Conservation (phyloP, 2,797 vertebrate genomes). For the Gobionotothen gibberifrons region DNA sequence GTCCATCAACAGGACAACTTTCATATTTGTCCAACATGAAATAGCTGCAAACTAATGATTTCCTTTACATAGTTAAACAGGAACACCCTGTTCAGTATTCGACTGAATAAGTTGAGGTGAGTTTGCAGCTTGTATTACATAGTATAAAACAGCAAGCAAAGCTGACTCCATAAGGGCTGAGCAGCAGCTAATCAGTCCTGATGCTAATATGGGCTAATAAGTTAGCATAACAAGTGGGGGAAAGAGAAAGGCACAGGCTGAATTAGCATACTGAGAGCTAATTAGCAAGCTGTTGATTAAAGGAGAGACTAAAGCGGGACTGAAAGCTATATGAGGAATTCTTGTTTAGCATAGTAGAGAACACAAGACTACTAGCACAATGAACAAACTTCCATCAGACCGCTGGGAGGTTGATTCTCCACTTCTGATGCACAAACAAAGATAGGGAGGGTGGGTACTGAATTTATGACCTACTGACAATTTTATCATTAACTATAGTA, state of each 20-base stretch:
- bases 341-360: constrained; percentile 22
- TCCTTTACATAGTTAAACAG: not conserved
- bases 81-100: not conserved
- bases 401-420: no score
- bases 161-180: constrained; percentile 58
- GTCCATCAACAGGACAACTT: not conserved
- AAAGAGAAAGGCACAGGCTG: constrained; percentile 53
- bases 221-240: constrained; percentile 78
- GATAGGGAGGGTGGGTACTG: no score
- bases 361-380: constrained; percentile 12
- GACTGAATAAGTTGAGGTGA: not conserved
- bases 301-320: constrained; percentile 71
- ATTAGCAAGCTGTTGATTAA: constrained; percentile 80
- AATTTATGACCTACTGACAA: no score
- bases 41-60: not conserved
- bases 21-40: not conserved
- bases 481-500: no score
- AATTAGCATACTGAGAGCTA: constrained; percentile 78
- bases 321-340: constrained; percentile 63
- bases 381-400: not conserved
- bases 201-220: constrained; percentile 82
- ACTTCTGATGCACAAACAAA: no score
- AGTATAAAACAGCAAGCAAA: constrained; percentile 49
- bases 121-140: constrained; percentile 43
- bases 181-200: constrained; percentile 69